Evolutionary conservation across 2,113 vertebrate genomes (phyloP).

Genomic region (Apteryx owenii): DNA sequence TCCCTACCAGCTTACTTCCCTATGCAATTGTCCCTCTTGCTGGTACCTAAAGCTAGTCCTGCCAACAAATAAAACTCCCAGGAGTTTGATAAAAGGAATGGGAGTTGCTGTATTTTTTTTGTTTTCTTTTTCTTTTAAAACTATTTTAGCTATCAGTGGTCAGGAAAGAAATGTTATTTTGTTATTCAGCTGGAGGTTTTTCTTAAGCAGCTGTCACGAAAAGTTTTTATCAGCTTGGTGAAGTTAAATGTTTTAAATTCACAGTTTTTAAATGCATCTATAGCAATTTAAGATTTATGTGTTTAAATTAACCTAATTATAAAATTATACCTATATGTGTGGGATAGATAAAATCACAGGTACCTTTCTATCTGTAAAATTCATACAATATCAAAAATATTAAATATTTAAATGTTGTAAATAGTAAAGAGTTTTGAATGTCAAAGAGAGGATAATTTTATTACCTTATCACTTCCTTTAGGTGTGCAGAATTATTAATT

Average conservation of each 20-base stretch:
- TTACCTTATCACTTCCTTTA: constrained; percentile 61
- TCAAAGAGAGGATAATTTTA: neutral
- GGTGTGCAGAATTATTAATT: constrained; percentile 90
- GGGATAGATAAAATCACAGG: neutral
- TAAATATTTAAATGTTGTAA: neutral
- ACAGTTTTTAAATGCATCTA: neutral
- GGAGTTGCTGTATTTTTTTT: neutral
- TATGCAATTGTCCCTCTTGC: neutral
- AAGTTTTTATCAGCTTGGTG: neutral
- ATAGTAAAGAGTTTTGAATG: neutral
- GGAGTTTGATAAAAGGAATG: neutral
- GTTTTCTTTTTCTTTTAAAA: neutral
- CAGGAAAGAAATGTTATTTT: neutral
- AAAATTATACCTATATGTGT: neutral
- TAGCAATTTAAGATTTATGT: neutral
- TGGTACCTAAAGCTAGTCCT: neutral
- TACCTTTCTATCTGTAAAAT: neutral
- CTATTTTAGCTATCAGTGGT: neutral
- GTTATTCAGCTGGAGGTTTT: neutral
- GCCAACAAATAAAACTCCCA: neutral
- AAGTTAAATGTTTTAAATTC: neutral
- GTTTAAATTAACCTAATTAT: neutral
- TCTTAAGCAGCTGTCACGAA: neutral
- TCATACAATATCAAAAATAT: neutral
- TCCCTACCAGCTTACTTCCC: neutral